Evolutionary conservation across 2,113 vertebrate species (phyloP), one percentile per base, ranked within the genome.

Genomic region (Limanda limanda): DNA sequence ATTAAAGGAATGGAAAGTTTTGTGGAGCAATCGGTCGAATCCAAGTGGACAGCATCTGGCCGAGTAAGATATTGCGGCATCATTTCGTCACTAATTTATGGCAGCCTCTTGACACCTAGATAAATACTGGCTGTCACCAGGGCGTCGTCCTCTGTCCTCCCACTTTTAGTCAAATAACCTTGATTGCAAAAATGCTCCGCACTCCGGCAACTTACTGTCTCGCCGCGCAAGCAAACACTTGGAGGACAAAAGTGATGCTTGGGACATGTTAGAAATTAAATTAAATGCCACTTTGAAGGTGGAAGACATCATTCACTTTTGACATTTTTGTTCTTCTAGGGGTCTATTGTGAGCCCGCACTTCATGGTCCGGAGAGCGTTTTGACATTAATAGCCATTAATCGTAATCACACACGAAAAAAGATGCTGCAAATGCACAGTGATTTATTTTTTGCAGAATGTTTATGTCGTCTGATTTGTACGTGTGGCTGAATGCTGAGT

Each of bases 61-160:
- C 86, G 88, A 86, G 87, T 90, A 91, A 88, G 90, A 91, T 88
- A 92, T 91, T 89, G 92, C 91, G 20, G 88, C 88, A 92, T 93
- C 87, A 88, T 92, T 92, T 90, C 75, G 67, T 79, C 87, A 85
- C 84, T 91, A 92, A 94, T 93, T 94, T 95, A 94, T 89, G 79
- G 86, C 83, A 81, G 71, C 76, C 85, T 76, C 83, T 60, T 86
- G 88, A 94, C 92, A 92, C 83, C 21, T 56, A 82, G 83, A 92
- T 94, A 94, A 94, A 95, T 93, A 93, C 81, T 83, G 74, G 78
- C 92, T 85, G 91, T 91, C 91, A 90, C 85, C 47, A 24, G 72
- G 54, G 84, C 74, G 66, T 79, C 78, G 78, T 90, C 89, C 88
- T 88, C 81, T 86, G 83, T 88, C 87, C 79, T 79, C 81, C 81